phyloP scores from a whole-genome alignment of 2,797 vertebrate genomes.

The Sternarchorhynchus goeldii region DNA sequence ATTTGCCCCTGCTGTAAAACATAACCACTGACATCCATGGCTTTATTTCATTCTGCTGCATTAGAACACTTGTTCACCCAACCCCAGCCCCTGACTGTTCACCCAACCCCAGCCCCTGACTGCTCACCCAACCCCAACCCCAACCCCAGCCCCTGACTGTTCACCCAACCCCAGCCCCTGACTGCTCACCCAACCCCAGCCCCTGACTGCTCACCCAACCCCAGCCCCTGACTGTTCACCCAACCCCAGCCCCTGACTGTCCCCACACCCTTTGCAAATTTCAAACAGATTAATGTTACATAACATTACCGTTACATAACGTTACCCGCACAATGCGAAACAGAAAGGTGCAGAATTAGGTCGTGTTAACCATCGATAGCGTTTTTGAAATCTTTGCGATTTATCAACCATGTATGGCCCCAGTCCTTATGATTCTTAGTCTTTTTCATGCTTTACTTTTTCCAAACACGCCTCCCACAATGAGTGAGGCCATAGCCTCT shows the following conservation, averaged over 20 bases:
- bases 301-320: not conserved
- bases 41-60: constrained; percentile 22
- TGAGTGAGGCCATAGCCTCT: constrained; percentile 1
- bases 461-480: not conserved
- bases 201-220: not conserved
- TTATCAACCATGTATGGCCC: not conserved
- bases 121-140: not conserved
- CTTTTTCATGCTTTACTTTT: not conserved
- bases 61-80: constrained; percentile 23
- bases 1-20: constrained; percentile 37
- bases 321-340: not conserved
- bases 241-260: not conserved
- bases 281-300: not conserved
- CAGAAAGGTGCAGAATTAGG: constrained; percentile 1
- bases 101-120: constrained; percentile 5
- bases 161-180: constrained; percentile 5
- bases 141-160: not conserved
- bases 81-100: not conserved
- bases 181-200: constrained; percentile 13
- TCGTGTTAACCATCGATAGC: constrained; percentile 12
- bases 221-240: too few relatives aligned
- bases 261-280: constrained; percentile 20
- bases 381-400: constrained; percentile 18
- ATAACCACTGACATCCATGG: constrained; percentile 37
- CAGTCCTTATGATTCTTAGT: not conserved